Evolutionary conservation across 2,797 vertebrate genomes (phyloP).

Genomic region (Molossus molossus): DNA sequence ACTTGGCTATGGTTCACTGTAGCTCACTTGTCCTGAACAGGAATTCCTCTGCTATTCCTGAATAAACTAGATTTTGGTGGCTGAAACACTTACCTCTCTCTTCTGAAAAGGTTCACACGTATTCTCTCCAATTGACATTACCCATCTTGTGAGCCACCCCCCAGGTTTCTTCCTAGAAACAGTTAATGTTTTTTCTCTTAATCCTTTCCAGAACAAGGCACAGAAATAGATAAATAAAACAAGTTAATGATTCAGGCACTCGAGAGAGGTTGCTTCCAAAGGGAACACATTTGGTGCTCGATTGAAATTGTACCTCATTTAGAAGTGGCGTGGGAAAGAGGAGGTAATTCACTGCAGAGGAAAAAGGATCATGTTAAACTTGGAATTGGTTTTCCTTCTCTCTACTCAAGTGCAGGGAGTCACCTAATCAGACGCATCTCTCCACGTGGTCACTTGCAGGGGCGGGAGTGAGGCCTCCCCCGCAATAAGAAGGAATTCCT

Average conservation of each 20-base stretch:
- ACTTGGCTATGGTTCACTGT: background rate
- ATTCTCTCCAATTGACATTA: background rate
- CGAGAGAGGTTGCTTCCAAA: constrained; percentile 48
- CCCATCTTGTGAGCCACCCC: background rate
- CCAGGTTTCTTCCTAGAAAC: background rate
- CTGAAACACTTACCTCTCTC: background rate
- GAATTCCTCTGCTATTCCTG: background rate
- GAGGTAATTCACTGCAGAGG: constrained; percentile 59
- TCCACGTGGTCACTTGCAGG: background rate
- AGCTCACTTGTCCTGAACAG: background rate
- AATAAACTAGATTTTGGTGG: background rate
- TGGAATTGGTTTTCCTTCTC: constrained; percentile 20
- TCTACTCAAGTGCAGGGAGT: background rate
- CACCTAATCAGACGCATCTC: constrained; percentile 16
- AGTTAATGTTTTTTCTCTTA: constrained; percentile 33
- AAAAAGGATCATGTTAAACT: constrained; percentile 29
- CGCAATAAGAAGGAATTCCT: background rate
- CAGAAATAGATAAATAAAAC: constrained; percentile 41
- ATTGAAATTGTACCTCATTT: constrained; percentile 63
- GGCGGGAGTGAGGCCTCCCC: background rate
- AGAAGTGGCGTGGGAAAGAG: background rate
- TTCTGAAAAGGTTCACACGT: background rate
- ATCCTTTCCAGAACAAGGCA: constrained; percentile 61
- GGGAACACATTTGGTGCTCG: constrained; percentile 65
- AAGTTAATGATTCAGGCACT: constrained; percentile 63